phyloP scores from a whole-genome alignment of 1,140 invertebrate genomes.

The Zaprionus vittiger region DNA sequence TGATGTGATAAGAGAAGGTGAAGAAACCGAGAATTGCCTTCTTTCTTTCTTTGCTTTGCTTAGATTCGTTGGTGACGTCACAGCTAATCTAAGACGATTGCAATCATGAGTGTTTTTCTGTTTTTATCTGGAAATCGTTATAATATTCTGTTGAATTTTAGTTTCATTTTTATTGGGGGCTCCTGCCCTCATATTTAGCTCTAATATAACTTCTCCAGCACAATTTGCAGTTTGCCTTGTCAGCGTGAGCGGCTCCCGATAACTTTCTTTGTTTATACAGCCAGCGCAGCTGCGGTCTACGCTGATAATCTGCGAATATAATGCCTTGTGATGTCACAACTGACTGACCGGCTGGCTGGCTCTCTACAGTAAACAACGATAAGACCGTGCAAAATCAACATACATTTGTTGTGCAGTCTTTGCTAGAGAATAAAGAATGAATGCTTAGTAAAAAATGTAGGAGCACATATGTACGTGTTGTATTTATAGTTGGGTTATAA shows the following conservation, averaged over 20 bases:
- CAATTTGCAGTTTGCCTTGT: background rate
- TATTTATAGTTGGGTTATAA: no score
- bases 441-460: background rate
- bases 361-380: constrained; percentile 1
- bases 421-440: background rate
- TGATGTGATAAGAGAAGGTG: constrained; percentile 26
- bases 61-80: background rate
- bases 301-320: background rate
- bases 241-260: background rate
- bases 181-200: background rate
- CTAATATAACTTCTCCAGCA: background rate
- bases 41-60: background rate
- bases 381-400: background rate
- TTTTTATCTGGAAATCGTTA: background rate
- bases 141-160: background rate
- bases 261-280: background rate
- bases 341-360: background rate
- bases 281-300: background rate
- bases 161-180: background rate
- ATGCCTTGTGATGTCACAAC: background rate
- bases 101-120: background rate
- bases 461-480: no score
- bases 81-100: background rate
- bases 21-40: constrained; percentile 28
- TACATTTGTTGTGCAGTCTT: background rate